Conservation (phyloP, 2,797 vertebrate species). For the Myotis vivesi region DNA sequence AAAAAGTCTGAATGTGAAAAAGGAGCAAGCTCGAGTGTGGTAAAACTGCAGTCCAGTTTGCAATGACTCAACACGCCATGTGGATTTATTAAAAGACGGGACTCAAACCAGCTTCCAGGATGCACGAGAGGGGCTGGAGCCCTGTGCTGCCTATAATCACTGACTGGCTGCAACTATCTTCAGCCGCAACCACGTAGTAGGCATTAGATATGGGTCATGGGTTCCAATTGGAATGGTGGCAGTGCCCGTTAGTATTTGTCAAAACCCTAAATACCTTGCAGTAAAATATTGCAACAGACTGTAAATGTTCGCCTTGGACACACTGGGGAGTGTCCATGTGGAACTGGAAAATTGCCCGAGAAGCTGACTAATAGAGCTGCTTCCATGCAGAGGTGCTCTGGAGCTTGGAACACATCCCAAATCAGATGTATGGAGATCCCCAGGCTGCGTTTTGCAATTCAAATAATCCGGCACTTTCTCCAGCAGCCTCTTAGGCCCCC, state of each 20-base stretch:
- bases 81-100: neutral
- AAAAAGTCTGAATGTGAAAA: neutral
- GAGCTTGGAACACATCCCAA: slow-evolving; percentile 58
- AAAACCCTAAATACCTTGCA: slow-evolving; percentile 78
- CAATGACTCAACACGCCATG: accelerated
- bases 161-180: slow-evolving; percentile 53
- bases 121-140: neutral
- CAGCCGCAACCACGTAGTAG: slow-evolving; percentile 28
- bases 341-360: slow-evolving; percentile 63
- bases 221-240: slow-evolving; percentile 71
- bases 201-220: slow-evolving; percentile 78
- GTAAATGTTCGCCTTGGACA: slow-evolving; percentile 67
- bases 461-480: slow-evolving; percentile 38
- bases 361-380: slow-evolving; percentile 67
- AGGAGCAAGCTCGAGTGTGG: neutral
- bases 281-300: slow-evolving; percentile 73
- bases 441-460: slow-evolving; percentile 67
- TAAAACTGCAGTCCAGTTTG: neutral
- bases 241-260: slow-evolving; percentile 78
- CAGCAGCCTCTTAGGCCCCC: slow-evolving; percentile 5
- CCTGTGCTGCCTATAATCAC: slow-evolving; percentile 46
- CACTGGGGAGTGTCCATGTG: slow-evolving; percentile 53
- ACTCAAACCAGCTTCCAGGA: neutral
- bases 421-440: slow-evolving; percentile 34
- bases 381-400: slow-evolving; percentile 62